Conservation (phyloP, 2,113 vertebrate species). For the Acrocephalus arundinaceus region DNA sequence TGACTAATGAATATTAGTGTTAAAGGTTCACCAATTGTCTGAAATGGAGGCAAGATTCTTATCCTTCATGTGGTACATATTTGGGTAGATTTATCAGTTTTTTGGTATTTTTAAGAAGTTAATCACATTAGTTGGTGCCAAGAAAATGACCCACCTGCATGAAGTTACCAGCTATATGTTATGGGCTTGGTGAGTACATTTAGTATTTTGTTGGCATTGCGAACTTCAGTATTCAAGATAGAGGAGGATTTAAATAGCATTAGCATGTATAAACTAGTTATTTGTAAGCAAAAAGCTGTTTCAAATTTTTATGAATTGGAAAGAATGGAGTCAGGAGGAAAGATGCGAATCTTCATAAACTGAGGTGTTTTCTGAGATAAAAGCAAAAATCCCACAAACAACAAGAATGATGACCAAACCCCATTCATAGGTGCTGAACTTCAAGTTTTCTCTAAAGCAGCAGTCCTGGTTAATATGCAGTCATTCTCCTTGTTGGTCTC, state of each 20-base stretch:
- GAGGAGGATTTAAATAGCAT: neutral
- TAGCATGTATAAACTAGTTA: neutral
- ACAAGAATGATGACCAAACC: neutral
- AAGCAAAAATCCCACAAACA: neutral
- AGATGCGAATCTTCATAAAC: neutral
- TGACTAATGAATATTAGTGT: neutral
- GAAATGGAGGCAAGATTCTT: neutral
- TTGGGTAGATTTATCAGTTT: neutral
- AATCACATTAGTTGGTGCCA: neutral
- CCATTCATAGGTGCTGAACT: neutral
- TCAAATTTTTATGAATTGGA: neutral
- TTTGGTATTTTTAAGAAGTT: neutral
- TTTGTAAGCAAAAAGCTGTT: neutral
- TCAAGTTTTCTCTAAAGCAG: neutral
- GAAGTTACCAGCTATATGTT: neutral
- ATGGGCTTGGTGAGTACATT: neutral
- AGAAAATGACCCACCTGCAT: neutral
- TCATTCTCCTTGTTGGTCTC: neutral
- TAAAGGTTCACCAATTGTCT: neutral
- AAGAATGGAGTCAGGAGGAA: neutral
- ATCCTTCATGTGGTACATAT: neutral
- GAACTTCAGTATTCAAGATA: neutral
- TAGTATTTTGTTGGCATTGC: neutral
- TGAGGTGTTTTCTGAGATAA: neutral
- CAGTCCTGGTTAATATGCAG: neutral